These are phyloP conservation scores for Lutraria rhynchaena DNA, from an alignment of 1,140 invertebrate species.

Conservation along the genomic window DNA sequence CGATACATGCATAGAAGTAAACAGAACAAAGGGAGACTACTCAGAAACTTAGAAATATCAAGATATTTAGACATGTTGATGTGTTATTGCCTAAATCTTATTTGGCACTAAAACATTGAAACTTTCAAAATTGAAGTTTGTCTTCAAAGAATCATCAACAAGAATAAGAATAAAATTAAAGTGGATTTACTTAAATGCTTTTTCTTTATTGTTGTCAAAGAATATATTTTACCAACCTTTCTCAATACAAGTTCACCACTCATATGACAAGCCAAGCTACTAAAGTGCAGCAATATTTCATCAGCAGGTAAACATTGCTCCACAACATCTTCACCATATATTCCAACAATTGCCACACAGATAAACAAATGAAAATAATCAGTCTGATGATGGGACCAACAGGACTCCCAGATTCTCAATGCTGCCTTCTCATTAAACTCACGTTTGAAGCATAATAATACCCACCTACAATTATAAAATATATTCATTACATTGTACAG, in stretches of 20 bases:
- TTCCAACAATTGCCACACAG: conserved; percentile 93
- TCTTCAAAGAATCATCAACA: background rate
- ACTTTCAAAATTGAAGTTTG: too few relatives aligned
- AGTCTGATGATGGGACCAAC: conserved; percentile 96
- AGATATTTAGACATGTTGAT: too few relatives aligned
- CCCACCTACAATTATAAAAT: conserved; percentile 96
- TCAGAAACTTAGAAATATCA: too few relatives aligned
- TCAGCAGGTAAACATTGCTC: conserved; percentile 94
- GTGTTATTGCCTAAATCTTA: too few relatives aligned
- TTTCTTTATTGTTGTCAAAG: background rate
- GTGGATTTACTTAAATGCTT: background rate
- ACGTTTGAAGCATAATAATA: conserved; percentile 90
- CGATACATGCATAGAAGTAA: too few relatives aligned
- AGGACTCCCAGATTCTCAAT: conserved; percentile 95
- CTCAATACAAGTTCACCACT: conserved; percentile 93
- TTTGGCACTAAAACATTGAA: too few relatives aligned
- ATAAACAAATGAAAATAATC: conserved; percentile 96
- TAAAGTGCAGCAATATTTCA: conserved; percentile 97
- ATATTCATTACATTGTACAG: too few relatives aligned
- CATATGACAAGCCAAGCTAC: conserved; percentile 97
- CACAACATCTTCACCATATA: conserved; percentile 94
- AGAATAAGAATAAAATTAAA: background rate
- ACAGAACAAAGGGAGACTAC: too few relatives aligned
- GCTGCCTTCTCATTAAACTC: conserved; percentile 94
- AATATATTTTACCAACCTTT: conserved; percentile 85